Conservation (phyloP, 2,888 invertebrate genomes). For the Ophion ventricosus region DNA sequence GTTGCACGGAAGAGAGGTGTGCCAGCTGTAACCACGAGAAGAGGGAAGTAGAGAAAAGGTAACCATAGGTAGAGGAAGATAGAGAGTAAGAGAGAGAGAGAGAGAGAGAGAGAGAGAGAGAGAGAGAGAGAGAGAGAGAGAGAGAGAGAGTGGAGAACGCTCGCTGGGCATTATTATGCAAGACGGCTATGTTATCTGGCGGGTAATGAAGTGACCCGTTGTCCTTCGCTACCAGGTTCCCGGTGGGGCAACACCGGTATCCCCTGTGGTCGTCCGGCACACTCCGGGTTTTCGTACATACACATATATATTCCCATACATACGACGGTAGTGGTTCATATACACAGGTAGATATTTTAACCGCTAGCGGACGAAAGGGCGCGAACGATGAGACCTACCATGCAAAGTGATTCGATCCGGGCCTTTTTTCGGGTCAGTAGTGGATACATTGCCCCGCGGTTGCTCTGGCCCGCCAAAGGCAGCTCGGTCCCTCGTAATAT, state of each 20-base stretch:
- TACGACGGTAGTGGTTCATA: constrained; percentile 15
- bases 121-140: constrained; percentile 50
- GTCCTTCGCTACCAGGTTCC: constrained; percentile 78
- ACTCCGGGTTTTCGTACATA: constrained; percentile 51
- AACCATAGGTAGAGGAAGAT: background rate
- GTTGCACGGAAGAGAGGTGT: background rate
- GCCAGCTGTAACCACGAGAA: background rate
- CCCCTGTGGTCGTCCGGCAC: constrained; percentile 54
- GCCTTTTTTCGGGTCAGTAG: background rate
- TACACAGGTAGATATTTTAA: constrained; percentile 27
- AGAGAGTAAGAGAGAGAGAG: constrained; percentile 8
- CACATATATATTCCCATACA: constrained; percentile 50
- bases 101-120: constrained; percentile 34
- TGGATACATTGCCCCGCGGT: constrained; percentile 5
- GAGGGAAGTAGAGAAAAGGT: background rate
- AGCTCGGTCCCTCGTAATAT: constrained; percentile 31
- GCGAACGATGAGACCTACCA: background rate
- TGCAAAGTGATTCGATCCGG: background rate
- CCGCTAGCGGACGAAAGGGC: constrained; percentile 57
- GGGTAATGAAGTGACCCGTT: constrained; percentile 78
- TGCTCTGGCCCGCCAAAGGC: constrained; percentile 60
- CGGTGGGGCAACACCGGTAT: constrained; percentile 65
- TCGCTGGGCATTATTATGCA: constrained; percentile 74
- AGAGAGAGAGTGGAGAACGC: constrained; percentile 41
- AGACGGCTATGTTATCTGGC: constrained; percentile 78